These are phyloP conservation scores for Erythrolamprus reginae DNA, from an alignment of 2,113 vertebrate genomes.

Conservation along the genomic window DNA sequence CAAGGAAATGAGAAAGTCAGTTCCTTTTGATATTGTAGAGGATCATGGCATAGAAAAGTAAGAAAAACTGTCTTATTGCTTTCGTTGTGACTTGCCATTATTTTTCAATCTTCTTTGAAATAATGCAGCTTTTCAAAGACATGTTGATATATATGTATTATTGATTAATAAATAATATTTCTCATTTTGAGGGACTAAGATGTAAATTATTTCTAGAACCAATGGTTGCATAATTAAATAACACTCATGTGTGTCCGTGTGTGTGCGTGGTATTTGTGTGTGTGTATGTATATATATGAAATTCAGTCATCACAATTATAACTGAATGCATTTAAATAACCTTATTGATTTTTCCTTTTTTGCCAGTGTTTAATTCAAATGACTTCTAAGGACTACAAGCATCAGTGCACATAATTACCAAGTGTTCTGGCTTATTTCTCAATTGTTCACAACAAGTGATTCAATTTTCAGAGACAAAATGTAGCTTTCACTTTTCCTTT, in stretches of 20 bases:
- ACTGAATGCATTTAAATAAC: constrained; percentile 74
- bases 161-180: background rate
- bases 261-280: background rate
- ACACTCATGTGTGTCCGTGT: background rate
- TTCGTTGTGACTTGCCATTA: background rate
- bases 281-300: constrained; percentile 8
- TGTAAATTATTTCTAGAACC: background rate
- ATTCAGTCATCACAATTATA: constrained; percentile 68
- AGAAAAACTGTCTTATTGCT: background rate
- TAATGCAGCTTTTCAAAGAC: background rate
- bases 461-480: constrained; percentile 59
- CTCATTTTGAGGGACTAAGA: background rate
- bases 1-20: background rate
- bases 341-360: constrained; percentile 77
- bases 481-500: constrained; percentile 34
- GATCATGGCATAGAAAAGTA: background rate
- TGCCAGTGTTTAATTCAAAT: constrained; percentile 77
- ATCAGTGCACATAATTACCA: constrained; percentile 75
- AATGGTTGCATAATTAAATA: background rate
- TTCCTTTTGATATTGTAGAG: background rate
- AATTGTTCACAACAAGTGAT: constrained; percentile 52
- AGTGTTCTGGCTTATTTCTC: constrained; percentile 56
- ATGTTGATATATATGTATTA: background rate
- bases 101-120: background rate
- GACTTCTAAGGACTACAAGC: constrained; percentile 67